Percentiles rank a stretch among this genome's conserved stretches.
phyloP scores from a whole-genome alignment of 2,888 invertebrate species.

The Plusia festucae region DNA sequence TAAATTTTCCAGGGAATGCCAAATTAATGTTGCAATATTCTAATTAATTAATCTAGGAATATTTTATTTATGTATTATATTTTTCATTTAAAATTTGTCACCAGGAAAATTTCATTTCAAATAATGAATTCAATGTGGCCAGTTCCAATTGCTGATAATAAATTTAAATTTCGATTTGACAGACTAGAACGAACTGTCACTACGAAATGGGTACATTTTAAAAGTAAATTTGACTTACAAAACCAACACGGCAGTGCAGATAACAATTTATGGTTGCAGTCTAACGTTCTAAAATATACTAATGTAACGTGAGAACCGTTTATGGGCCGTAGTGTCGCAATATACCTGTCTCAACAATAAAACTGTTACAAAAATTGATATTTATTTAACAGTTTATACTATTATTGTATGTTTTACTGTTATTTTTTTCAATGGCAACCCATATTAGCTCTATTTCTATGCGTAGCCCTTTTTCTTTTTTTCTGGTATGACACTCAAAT shows the following conservation, averaged over 20 bases:
- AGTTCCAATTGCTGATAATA: not conserved
- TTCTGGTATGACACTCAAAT: not conserved
- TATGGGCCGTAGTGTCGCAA: constrained; percentile 32
- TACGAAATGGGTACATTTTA: constrained; percentile 25
- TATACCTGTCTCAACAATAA: constrained; percentile 37
- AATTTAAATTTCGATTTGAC: constrained; percentile 5
- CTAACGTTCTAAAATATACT: constrained; percentile 33
- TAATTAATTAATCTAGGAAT: too few relatives aligned
- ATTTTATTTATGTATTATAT: too few relatives aligned
- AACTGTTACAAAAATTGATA: constrained; percentile 46
- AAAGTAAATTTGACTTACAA: constrained; percentile 41
- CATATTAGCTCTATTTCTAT: constrained; percentile 3
- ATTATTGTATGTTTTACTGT: constrained; percentile 47
- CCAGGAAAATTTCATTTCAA: not conserved
- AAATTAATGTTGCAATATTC: too few relatives aligned
- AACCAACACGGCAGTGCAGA: constrained; percentile 32
- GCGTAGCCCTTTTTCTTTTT: constrained; percentile 19
- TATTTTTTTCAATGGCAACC: constrained; percentile 21
- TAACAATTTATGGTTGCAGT: constrained; percentile 36
- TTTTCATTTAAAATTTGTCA: too few relatives aligned
- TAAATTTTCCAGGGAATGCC: too few relatives aligned
- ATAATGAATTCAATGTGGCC: not conserved
- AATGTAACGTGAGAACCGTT: constrained; percentile 56
- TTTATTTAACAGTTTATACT: constrained; percentile 50
- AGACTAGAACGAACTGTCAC: constrained; percentile 13